Evolutionary conservation across 2,797 vertebrate species (phyloP).

Genomic region (Coreius guichenoti): DNA sequence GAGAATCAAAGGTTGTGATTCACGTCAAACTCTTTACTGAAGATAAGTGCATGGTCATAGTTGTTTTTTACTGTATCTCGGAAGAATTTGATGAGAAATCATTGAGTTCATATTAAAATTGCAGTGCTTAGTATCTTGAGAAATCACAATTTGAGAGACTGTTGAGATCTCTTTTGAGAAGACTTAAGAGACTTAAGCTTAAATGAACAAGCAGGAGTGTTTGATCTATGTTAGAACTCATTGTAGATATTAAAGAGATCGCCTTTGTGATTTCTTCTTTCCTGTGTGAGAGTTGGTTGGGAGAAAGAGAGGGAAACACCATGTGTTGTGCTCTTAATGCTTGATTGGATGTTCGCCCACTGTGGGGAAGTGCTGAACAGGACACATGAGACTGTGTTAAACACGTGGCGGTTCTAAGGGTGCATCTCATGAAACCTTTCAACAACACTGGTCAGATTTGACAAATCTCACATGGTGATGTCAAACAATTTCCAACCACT

Average conservation of each 20-base stretch:
- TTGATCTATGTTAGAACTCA: background rate
- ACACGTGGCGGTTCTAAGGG: background rate
- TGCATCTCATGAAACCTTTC: background rate
- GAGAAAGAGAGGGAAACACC: background rate
- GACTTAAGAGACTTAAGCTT: background rate
- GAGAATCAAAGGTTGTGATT: background rate
- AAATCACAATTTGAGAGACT: background rate
- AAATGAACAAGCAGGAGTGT: background rate
- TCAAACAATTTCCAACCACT: background rate
- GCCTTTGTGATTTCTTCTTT: background rate
- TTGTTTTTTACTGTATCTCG: background rate
- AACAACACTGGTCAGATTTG: background rate
- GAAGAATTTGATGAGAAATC: background rate
- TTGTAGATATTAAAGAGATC: background rate
- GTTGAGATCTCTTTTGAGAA: background rate
- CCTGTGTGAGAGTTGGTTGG: background rate
- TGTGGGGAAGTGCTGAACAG: background rate
- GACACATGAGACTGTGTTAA: background rate
- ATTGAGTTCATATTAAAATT: background rate
- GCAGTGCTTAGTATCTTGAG: background rate
- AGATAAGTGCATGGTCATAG: background rate
- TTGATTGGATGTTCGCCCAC: background rate
- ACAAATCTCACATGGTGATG: background rate
- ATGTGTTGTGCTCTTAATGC: slow-evolving; percentile 9
- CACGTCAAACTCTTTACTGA: background rate